Evolutionary conservation across 92 coral and sea anemone species (phyloP).

Genomic region (Plumapathes pennacea): DNA sequence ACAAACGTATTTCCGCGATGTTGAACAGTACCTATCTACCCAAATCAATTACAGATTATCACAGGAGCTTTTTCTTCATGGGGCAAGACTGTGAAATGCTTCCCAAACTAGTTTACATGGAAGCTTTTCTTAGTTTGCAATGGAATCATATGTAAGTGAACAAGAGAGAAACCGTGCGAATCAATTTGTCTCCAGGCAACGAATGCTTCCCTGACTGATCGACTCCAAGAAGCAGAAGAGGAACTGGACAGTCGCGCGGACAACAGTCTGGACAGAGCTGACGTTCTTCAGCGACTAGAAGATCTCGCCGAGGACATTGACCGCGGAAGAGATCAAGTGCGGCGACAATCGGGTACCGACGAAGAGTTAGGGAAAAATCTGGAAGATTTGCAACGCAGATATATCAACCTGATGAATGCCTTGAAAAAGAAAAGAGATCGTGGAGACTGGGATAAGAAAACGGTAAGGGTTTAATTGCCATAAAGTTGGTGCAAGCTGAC

Average conservation of each 20-base stretch:
- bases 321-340: constrained; percentile 36
- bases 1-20: too few relatives aligned
- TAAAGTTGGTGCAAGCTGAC: too few relatives aligned
- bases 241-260: constrained; percentile 57
- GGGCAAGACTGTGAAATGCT: too few relatives aligned
- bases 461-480: too few relatives aligned
- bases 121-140: too few relatives aligned
- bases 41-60: too few relatives aligned
- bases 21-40: too few relatives aligned
- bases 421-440: constrained; percentile 81
- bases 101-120: too few relatives aligned
- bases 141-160: too few relatives aligned
- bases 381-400: constrained; percentile 72
- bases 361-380: constrained; percentile 85
- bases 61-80: too few relatives aligned
- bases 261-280: constrained; percentile 63
- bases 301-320: constrained; percentile 71
- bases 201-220: constrained; percentile 75
- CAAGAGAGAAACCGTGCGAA: neutral
- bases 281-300: constrained; percentile 64
- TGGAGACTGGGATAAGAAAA: constrained; percentile 57
- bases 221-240: constrained; percentile 78
- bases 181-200: constrained; percentile 33
- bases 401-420: constrained; percentile 64
- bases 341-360: constrained; percentile 60